Conservation (phyloP, 2,888 invertebrate genomes). For the Nasonovia ribisnigri region DNA sequence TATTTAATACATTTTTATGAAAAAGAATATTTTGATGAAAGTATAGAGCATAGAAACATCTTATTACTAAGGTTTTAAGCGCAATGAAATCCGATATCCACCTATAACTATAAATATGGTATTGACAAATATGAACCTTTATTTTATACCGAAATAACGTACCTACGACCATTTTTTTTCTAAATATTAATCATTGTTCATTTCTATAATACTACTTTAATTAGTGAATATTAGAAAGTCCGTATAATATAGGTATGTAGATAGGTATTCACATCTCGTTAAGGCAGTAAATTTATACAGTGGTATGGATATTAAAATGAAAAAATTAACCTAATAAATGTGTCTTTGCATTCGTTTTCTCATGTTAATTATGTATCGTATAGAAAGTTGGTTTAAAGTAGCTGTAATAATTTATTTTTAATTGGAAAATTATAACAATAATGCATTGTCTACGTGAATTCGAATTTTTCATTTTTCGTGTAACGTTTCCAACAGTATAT, state of each 20-base stretch:
- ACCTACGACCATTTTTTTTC: background rate
- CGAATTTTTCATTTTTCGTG: background rate
- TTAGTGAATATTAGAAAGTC: background rate
- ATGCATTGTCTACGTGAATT: background rate
- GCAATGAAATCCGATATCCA: too few species aligned
- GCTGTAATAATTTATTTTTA: background rate
- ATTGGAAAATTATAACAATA: conserved; percentile 25
- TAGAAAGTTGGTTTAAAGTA: conserved; percentile 16
- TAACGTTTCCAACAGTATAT: background rate
- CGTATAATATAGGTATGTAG: background rate
- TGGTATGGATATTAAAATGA: background rate
- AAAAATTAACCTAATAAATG: background rate
- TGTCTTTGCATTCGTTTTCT: conserved; percentile 39
- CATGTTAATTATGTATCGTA: conserved; percentile 13
- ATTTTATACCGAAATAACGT: background rate
- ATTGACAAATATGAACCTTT: background rate
- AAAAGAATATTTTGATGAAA: too few species aligned
- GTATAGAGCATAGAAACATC: too few species aligned
- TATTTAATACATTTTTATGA: too few species aligned
- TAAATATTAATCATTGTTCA: background rate
- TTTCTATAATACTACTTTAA: background rate
- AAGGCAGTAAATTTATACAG: background rate
- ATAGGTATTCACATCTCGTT: background rate
- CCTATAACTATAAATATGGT: background rate
- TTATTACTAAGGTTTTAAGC: too few species aligned